Evolutionary conservation across 2,113 vertebrate genomes (phyloP).

Genomic region (Cyprinodon variegatus): DNA sequence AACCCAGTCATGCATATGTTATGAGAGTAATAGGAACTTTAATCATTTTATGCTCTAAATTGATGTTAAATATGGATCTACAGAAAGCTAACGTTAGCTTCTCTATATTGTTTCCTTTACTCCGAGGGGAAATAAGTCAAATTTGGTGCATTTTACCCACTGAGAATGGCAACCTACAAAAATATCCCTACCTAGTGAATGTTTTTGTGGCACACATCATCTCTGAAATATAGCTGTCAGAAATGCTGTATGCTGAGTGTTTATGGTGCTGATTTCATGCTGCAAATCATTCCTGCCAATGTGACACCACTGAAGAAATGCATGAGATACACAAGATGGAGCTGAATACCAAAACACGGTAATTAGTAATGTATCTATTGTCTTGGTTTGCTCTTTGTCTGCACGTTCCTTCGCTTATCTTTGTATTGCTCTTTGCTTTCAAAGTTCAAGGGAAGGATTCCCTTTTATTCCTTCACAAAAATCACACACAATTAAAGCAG

Average conservation of each 20-base stretch:
- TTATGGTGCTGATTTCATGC: slow-evolving; percentile 18
- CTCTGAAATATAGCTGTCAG: slow-evolving; percentile 4
- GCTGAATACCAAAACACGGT: slow-evolving; percentile 40
- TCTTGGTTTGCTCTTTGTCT: slow-evolving; percentile 21
- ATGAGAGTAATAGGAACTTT: too few species aligned
- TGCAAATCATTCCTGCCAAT: slow-evolving; percentile 5
- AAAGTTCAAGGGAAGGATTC: slow-evolving; percentile 44
- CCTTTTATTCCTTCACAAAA: slow-evolving; percentile 49
- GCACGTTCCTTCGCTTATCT: slow-evolving; percentile 18
- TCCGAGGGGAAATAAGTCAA: background rate
- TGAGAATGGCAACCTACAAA: background rate
- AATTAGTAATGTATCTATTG: slow-evolving; percentile 61
- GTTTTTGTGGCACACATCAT: background rate
- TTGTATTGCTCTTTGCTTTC: slow-evolving; percentile 22
- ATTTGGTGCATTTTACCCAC: background rate
- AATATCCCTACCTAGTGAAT: background rate
- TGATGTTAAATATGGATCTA: too few species aligned
- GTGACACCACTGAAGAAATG: slow-evolving; percentile 40
- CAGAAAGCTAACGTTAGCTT: too few species aligned
- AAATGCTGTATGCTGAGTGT: slow-evolving; percentile 12
- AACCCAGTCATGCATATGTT: too few species aligned
- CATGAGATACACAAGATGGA: slow-evolving; percentile 19
- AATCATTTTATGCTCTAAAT: too few species aligned
- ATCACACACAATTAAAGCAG: slow-evolving; percentile 57
- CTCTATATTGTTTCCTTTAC: too few species aligned